Conservation (phyloP, 2,888 invertebrate species). For the Selenia dentaria region DNA sequence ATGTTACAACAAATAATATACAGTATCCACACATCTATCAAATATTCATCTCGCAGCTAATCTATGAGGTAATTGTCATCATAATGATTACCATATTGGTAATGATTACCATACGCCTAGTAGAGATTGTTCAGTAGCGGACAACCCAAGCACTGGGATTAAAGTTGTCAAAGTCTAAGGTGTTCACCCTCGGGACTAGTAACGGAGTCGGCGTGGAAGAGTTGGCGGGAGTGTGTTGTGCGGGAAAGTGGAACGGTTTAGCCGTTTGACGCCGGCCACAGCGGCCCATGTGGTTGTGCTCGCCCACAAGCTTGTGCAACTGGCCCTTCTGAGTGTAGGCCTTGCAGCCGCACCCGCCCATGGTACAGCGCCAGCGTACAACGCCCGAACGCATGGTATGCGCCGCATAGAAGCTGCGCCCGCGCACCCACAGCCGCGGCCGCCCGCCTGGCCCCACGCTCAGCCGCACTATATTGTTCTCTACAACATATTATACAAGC, state of each 20-base stretch:
- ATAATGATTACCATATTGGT: too few species aligned
- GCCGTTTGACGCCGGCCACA: constrained; percentile 56
- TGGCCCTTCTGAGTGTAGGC: constrained; percentile 78
- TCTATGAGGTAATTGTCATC: background rate
- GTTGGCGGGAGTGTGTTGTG: constrained; percentile 48
- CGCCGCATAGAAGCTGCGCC: constrained; percentile 79
- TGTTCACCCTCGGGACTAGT: constrained; percentile 62
- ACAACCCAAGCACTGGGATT: constrained; percentile 77
- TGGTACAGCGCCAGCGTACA: constrained; percentile 79
- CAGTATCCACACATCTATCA: too few species aligned
- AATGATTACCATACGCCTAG: background rate
- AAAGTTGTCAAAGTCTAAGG: constrained; percentile 68
- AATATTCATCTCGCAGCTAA: too few species aligned
- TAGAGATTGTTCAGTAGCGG: constrained; percentile 46
- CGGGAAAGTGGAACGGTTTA: constrained; percentile 41
- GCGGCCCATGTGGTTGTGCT: constrained; percentile 74
- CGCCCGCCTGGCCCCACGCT: constrained; percentile 78
- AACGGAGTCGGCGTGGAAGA: constrained; percentile 59
- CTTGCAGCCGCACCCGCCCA: constrained; percentile 80
- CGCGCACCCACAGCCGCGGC: constrained; percentile 76
- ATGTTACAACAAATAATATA: too few species aligned
- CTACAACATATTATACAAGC: constrained; percentile 36
- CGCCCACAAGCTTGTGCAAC: constrained; percentile 74
- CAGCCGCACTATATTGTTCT: constrained; percentile 69
- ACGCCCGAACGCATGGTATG: constrained; percentile 80